These are phyloP conservation scores for Dicentrarchus labrax DNA, from an alignment of 2,113 vertebrate species.

Conservation along the genomic window DNA sequence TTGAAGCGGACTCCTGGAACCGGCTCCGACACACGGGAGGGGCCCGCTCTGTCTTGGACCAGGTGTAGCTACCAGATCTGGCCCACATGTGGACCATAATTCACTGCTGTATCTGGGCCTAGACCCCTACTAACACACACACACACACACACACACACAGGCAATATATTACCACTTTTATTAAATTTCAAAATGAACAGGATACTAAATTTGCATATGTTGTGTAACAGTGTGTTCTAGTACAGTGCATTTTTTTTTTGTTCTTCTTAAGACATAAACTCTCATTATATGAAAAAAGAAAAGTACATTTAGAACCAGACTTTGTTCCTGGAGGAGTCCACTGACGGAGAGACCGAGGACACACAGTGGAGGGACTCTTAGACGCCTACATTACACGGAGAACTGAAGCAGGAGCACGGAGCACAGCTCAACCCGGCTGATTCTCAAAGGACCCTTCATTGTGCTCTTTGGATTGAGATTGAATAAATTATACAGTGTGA, in stretches of 20 bases:
- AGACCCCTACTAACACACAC: no score
- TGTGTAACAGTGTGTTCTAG: neutral
- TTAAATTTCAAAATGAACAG: slow-evolving; percentile 10
- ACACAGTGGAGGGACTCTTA: neutral
- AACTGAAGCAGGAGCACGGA: neutral
- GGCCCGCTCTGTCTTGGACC: no score
- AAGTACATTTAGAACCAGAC: neutral
- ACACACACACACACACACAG: neutral
- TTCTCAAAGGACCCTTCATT: neutral
- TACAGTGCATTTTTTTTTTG: neutral
- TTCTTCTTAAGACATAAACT: neutral
- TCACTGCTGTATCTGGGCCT: no score
- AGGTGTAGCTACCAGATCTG: no score
- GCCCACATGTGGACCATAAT: no score
- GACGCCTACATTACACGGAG: neutral
- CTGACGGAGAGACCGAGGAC: neutral
- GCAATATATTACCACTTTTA: slow-evolving; percentile 23
- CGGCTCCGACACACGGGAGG: no score
- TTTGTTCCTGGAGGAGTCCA: neutral
- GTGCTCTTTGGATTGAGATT: slow-evolving; percentile 10
- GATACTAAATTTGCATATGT: slow-evolving; percentile 26
- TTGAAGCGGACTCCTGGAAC: no score
- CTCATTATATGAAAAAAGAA: neutral
- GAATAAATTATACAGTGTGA: neutral
- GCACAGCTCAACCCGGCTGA: neutral